These are phyloP conservation scores for Mesorhabditis belari DNA, from an alignment of 2,888 invertebrate genomes.

Conservation along the genomic window DNA sequence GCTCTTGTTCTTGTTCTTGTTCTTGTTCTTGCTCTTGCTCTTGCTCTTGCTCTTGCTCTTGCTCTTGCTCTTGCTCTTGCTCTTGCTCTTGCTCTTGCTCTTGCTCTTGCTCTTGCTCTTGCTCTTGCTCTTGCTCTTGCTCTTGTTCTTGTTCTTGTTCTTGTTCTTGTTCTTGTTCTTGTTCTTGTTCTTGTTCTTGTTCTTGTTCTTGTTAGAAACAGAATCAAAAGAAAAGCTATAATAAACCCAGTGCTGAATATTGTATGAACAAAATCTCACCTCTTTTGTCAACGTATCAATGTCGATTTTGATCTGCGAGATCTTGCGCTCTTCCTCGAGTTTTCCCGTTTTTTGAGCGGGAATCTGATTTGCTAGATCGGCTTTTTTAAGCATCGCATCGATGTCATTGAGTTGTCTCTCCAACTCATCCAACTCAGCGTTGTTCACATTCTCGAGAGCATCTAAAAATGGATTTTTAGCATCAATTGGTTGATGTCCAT, in stretches of 20 bases:
- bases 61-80: too few species aligned
- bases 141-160: conserved; percentile 13
- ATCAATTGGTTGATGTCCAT: neutral
- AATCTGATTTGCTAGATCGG: conserved; percentile 22
- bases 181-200: conserved; percentile 55
- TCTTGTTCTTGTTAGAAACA: conserved; percentile 50
- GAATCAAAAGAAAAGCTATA: conserved; percentile 42
- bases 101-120: too few species aligned
- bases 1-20: too few species aligned
- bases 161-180: conserved; percentile 41
- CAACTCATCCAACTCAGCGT: conserved; percentile 53
- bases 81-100: too few species aligned
- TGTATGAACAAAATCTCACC: too few species aligned
- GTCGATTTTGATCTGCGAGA: conserved; percentile 19
- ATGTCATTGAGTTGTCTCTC: conserved; percentile 51
- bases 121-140: too few species aligned
- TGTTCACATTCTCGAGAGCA: conserved; percentile 51
- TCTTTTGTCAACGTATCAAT: conserved; percentile 20
- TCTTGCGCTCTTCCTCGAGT: conserved; percentile 19
- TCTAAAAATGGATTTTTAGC: conserved; percentile 36
- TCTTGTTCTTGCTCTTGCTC: too few species aligned
- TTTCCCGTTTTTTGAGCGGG: conserved; percentile 16
- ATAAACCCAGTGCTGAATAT: neutral
- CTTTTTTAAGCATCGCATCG: conserved; percentile 23
- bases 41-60: too few species aligned